Conservation (phyloP, 2,113 vertebrate genomes). For the Leiothrix lutea region DNA sequence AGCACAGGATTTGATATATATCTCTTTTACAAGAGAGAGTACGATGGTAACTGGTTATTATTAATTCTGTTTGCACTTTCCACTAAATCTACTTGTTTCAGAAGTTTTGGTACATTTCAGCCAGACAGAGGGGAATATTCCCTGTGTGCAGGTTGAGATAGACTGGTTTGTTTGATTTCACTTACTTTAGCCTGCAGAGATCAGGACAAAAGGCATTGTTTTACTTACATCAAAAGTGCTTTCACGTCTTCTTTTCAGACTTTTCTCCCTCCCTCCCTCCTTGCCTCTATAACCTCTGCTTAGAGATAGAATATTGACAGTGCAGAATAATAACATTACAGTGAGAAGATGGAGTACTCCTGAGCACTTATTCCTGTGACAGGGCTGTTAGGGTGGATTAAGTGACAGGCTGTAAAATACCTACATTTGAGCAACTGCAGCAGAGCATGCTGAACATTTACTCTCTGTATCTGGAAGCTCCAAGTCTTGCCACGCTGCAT, state of each 20-base stretch:
- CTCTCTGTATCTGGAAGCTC: not conserved
- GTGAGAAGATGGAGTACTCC: not conserved
- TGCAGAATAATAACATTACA: not conserved
- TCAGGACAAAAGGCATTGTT: not conserved
- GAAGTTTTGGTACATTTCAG: not conserved
- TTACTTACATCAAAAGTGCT: not conserved
- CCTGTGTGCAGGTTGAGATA: not conserved
- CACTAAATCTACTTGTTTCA: not conserved
- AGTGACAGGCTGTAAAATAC: not conserved
- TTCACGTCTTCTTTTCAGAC: not conserved
- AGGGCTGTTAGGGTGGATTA: not conserved
- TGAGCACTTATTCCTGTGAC: not conserved
- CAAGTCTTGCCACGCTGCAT: not conserved
- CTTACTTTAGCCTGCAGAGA: not conserved
- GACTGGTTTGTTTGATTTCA: not conserved
- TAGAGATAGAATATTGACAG: not conserved
- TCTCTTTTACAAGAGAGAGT: not conserved
- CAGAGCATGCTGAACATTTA: not conserved
- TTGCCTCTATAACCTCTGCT: not conserved
- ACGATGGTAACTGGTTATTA: not conserved
- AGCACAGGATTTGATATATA: not conserved
- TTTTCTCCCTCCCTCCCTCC: not conserved
- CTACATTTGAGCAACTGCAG: not conserved
- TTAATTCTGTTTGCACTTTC: not conserved
- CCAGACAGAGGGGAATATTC: not conserved